Conservation (phyloP, 1,140 invertebrate species). For the Kradibia gibbosae region DNA sequence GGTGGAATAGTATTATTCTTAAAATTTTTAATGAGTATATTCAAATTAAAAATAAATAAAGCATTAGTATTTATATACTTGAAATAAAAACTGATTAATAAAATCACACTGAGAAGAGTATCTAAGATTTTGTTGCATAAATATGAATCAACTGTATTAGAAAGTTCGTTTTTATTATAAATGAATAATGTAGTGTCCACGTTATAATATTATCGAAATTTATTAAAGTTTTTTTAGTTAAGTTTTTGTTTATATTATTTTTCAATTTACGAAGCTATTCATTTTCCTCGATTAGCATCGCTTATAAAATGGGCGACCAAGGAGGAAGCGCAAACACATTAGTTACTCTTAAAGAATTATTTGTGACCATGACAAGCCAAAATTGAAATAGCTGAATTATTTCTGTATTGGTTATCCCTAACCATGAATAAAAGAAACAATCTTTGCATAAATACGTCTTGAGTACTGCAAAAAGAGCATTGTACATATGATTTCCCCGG, state of each 20-base stretch:
- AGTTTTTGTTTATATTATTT: no score
- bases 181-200: not conserved
- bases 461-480: not conserved
- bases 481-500: conserved; percentile 3
- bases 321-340: not conserved
- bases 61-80: no score
- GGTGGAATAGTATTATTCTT: no score
- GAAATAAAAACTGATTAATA: no score
- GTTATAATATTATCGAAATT: not conserved
- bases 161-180: no score
- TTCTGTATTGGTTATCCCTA: conserved; percentile 18
- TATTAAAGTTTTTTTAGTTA: not conserved
- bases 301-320: not conserved
- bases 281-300: not conserved
- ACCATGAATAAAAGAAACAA: not conserved
- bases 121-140: no score
- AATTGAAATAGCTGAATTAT: conserved; percentile 5
- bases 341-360: not conserved
- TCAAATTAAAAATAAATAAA: no score
- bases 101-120: no score
- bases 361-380: not conserved
- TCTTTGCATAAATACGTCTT: not conserved
- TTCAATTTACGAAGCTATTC: no score
- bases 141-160: no score
- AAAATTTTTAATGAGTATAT: no score